Evolutionary conservation across 1,140 invertebrate genomes (phyloP).

Genomic region (honey bee (Apis mellifera)): DNA sequence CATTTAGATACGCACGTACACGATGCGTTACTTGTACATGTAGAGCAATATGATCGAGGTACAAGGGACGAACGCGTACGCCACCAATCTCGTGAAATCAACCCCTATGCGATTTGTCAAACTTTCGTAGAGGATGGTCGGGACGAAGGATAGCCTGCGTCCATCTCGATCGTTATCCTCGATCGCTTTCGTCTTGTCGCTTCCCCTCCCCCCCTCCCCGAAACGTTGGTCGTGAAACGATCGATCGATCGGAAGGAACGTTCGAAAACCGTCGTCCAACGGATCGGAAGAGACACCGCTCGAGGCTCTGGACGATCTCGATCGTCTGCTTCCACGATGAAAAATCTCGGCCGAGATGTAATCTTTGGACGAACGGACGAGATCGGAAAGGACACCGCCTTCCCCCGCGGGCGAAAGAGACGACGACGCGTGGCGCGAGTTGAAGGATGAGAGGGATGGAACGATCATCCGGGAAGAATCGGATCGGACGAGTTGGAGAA

Average conservation of each 20-base stretch:
- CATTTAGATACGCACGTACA: too few species aligned
- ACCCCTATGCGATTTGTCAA: constrained; percentile 66
- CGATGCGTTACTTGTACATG: constrained; percentile 63
- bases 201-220: not conserved
- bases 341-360: constrained; percentile 54
- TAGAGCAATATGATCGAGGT: constrained; percentile 70
- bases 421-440: not conserved
- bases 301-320: constrained; percentile 34
- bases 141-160: constrained; percentile 71
- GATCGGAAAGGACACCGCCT: constrained; percentile 18
- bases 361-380: constrained; percentile 51
- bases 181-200: constrained; percentile 44
- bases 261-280: too few species aligned
- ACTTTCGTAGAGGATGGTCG: constrained; percentile 68
- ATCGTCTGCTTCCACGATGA: constrained; percentile 50
- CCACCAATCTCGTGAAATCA: constrained; percentile 71
- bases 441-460: not conserved
- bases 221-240: too few species aligned
- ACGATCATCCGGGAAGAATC: constrained; percentile 12
- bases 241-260: not conserved
- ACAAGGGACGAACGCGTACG: constrained; percentile 73
- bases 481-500: constrained; percentile 13
- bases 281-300: not conserved
- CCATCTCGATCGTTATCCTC: constrained; percentile 47
- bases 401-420: not conserved